Conservation (phyloP, 2,113 vertebrate genomes). For the Columba livia region DNA sequence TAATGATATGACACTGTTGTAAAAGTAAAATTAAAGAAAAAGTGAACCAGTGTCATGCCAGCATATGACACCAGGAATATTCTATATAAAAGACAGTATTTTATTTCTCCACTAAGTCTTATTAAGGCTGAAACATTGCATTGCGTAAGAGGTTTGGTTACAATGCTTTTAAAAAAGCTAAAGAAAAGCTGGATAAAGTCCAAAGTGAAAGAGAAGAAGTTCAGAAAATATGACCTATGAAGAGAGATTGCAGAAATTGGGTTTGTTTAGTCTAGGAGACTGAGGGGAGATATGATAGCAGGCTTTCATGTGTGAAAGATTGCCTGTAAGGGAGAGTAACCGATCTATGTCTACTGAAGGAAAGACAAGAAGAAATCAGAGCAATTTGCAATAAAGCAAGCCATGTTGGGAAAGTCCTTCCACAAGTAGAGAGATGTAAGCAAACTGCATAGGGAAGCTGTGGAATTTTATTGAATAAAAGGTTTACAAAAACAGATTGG, state of each 20-base stretch:
- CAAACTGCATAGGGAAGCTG: background rate
- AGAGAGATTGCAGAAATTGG: background rate
- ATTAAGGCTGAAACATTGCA: background rate
- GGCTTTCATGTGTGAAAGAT: background rate
- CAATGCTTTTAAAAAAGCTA: background rate
- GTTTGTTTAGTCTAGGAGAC: conserved; percentile 32
- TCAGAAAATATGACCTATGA: background rate
- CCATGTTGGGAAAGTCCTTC: background rate
- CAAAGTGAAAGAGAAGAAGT: background rate
- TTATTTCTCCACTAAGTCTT: background rate
- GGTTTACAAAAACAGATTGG: background rate
- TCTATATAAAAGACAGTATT: background rate
- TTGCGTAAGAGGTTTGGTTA: background rate
- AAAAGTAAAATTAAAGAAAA: background rate
- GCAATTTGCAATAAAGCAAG: background rate
- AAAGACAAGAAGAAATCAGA: background rate
- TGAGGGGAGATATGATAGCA: background rate
- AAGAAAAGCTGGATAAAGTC: background rate
- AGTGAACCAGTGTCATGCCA: background rate
- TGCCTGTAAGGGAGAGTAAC: background rate
- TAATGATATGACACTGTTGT: background rate
- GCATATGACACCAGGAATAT: background rate
- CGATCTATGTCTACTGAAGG: background rate
- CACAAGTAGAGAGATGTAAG: background rate
- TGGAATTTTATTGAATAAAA: background rate